Conservation (phyloP, 2,888 invertebrate genomes). For the Odontocerum albicorne region DNA sequence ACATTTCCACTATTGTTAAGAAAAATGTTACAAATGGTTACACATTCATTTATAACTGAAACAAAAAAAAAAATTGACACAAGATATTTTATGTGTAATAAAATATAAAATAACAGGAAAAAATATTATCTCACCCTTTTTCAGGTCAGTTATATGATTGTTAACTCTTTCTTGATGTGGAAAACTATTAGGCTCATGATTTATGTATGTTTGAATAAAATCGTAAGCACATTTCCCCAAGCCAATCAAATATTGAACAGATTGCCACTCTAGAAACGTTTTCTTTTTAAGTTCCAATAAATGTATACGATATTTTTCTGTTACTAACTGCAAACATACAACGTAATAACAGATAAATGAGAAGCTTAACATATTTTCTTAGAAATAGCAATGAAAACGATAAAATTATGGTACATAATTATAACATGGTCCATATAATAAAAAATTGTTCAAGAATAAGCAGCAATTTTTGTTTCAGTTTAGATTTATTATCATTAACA, state of each 20-base stretch:
- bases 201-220: slow-evolving; percentile 26
- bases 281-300: slow-evolving; percentile 20
- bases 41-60: slow-evolving; percentile 31
- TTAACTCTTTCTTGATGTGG: slow-evolving; percentile 21
- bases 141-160: slow-evolving; percentile 13
- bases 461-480: not conserved
- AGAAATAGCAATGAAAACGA: no score
- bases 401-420: no score
- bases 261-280: slow-evolving; percentile 13
- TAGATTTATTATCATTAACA: not conserved
- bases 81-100: not conserved
- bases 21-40: slow-evolving; percentile 24
- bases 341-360: not conserved
- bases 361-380: no score
- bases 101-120: not conserved
- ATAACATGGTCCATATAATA: no score
- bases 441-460: no score
- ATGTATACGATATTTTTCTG: slow-evolving; percentile 24
- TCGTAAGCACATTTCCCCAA: slow-evolving; percentile 30
- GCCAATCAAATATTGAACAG: slow-evolving; percentile 25
- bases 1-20: slow-evolving; percentile 10
- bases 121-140: slow-evolving; percentile 24
- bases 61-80: slow-evolving; percentile 10
- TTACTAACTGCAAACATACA: slow-evolving; percentile 18
- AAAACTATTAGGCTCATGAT: slow-evolving; percentile 27